phyloP scores from a whole-genome alignment of 2,888 invertebrate species.

The Ferrisia virgata region DNA sequence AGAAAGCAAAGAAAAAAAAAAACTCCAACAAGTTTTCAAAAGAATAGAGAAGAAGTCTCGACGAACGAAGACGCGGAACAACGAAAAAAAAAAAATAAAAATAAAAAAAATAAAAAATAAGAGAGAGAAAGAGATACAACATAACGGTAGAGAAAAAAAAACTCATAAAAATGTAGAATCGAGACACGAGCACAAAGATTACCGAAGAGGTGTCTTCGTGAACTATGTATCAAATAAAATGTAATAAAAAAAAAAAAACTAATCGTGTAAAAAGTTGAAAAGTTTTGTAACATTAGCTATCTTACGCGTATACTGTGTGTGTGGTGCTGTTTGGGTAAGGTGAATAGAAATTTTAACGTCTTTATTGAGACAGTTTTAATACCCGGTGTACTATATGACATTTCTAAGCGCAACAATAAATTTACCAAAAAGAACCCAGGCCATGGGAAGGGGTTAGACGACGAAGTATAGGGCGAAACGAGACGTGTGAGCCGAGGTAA shows the following conservation, averaged over 20 bases:
- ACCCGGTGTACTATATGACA: slow-evolving; percentile 13
- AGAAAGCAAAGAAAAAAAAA: too few species aligned
- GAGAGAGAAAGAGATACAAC: too few species aligned
- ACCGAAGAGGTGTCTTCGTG: not conserved
- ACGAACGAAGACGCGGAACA: not conserved
- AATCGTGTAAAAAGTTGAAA: slow-evolving; percentile 7
- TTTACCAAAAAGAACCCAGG: not conserved
- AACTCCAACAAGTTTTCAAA: not conserved
- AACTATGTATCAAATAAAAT: not conserved
- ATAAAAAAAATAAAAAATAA: too few species aligned
- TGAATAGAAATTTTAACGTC: slow-evolving; percentile 1
- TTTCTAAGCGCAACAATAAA: slow-evolving; percentile 21
- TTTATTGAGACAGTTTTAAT: slow-evolving; percentile 17
- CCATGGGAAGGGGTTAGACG: not conserved
- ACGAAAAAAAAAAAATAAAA: too few species aligned
- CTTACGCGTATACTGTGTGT: not conserved
- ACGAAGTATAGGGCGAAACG: not conserved
- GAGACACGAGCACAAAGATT: not conserved
- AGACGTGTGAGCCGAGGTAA: not conserved
- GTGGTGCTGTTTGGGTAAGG: not conserved
- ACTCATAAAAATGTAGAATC: not conserved
- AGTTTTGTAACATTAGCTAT: not conserved
- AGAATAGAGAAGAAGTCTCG: not conserved
- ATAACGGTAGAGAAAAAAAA: not conserved
- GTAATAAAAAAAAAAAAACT: not conserved